Conservation (phyloP, 2,113 vertebrate species). For the Caranx ignobilis region DNA sequence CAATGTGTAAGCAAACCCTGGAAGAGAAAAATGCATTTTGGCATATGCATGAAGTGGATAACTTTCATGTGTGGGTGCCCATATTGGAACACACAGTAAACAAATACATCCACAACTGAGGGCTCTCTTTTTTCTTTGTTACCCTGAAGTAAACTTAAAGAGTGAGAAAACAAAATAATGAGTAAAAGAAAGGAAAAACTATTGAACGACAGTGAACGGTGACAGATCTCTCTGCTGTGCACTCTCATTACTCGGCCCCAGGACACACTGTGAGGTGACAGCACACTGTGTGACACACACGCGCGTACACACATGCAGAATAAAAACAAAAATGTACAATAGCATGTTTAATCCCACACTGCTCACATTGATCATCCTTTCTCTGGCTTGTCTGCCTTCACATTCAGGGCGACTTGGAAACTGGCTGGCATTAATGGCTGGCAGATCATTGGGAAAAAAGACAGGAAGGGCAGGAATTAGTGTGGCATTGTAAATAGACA, state of each 20-base stretch:
- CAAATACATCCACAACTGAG: not conserved
- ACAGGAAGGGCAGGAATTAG: slow-evolving; percentile 15
- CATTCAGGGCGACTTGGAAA: slow-evolving; percentile 35
- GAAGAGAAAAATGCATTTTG: not conserved
- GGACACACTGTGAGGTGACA: slow-evolving; percentile 40
- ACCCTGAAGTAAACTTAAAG: not conserved
- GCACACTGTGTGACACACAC: slow-evolving; percentile 20
- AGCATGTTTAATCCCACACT: slow-evolving; percentile 41
- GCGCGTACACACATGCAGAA: slow-evolving; percentile 1
- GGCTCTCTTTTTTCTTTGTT: not conserved
- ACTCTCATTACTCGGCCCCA: slow-evolving; percentile 58
- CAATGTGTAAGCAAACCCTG: not conserved
- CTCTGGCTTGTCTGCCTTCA: slow-evolving; percentile 52
- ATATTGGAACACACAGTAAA: not conserved
- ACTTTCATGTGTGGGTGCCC: not conserved
- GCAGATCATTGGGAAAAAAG: slow-evolving; percentile 48
- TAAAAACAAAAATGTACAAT: slow-evolving; percentile 12
- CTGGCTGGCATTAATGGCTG: slow-evolving; percentile 32
- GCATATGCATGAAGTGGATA: not conserved
- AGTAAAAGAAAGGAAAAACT: slow-evolving; percentile 36
- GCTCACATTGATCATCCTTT: slow-evolving; percentile 50
- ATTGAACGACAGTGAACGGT: slow-evolving; percentile 45
- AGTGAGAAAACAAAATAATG: slow-evolving; percentile 46
- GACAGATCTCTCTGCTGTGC: slow-evolving; percentile 40
- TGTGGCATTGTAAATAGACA: not conserved